Evolutionary conservation across 2,888 invertebrate species (phyloP).

Genomic region (Ellobium chinense): DNA sequence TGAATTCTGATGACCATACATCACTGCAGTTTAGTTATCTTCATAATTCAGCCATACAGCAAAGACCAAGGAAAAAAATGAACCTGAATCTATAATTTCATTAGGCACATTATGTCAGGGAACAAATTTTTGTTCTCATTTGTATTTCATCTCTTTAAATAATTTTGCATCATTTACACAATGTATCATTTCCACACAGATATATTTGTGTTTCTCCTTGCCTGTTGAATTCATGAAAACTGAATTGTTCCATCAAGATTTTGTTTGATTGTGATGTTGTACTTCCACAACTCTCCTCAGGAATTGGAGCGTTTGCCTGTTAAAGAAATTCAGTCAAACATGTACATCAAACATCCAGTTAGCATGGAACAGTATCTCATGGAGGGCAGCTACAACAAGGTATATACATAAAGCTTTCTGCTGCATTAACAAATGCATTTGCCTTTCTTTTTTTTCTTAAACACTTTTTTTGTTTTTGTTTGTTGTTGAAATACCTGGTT

Average conservation of each 20-base stretch:
- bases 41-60: no score
- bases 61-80: no score
- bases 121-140: no score
- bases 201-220: not conserved
- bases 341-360: constrained; percentile 95
- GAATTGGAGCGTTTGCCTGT: constrained; percentile 95
- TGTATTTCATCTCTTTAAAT: no score
- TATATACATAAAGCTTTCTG: constrained; percentile 71
- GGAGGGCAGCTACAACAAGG: constrained; percentile 99
- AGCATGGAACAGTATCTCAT: constrained; percentile 98
- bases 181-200: not conserved
- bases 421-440: not conserved
- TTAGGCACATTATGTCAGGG: no score
- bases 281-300: no score
- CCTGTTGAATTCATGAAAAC: no score
- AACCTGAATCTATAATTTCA: no score
- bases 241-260: no score
- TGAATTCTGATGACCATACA: no score
- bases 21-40: no score
- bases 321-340: constrained; percentile 93
- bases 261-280: no score
- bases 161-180: not conserved
- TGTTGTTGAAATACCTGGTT: not conserved
- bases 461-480: not conserved
- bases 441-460: not conserved